These are phyloP conservation scores for Vimba vimba DNA, from an alignment of 2,113 vertebrate species.

Conservation along the genomic window DNA sequence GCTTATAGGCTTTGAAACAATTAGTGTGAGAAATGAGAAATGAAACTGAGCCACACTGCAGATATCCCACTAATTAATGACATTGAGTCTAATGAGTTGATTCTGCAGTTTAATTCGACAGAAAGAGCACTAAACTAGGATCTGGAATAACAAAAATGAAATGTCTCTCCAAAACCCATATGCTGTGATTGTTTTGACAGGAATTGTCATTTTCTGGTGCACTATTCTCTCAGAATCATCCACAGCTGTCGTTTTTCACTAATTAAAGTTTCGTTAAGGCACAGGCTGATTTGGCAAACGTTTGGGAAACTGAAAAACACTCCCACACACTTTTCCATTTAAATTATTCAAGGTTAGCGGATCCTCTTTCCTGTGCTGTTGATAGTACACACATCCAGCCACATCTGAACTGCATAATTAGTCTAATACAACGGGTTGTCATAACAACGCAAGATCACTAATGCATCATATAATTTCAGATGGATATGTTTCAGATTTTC, in stretches of 20 bases:
- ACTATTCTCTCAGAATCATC: not conserved
- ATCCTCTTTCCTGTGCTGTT: not conserved
- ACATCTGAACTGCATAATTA: not conserved
- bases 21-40: constrained; percentile 10
- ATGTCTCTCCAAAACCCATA: not conserved
- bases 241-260: not conserved
- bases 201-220: not conserved
- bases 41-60: not conserved
- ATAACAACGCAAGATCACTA: constrained; percentile 7
- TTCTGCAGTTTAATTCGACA: not conserved
- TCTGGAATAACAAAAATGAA: not conserved
- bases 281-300: not conserved
- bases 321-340: not conserved
- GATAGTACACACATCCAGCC: not conserved
- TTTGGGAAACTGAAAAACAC: not conserved
- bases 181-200: not conserved
- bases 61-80: not conserved
- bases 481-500: not conserved
- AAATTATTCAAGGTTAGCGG: not conserved
- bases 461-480: not conserved
- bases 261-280: not conserved
- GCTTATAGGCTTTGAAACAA: not conserved
- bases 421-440: not conserved
- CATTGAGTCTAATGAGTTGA: not conserved
- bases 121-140: not conserved